Percentiles rank a stretch among this genome's conserved stretches.
phyloP scores from a whole-genome alignment of 2,888 invertebrate genomes.

The Eupithecia subumbrata region DNA sequence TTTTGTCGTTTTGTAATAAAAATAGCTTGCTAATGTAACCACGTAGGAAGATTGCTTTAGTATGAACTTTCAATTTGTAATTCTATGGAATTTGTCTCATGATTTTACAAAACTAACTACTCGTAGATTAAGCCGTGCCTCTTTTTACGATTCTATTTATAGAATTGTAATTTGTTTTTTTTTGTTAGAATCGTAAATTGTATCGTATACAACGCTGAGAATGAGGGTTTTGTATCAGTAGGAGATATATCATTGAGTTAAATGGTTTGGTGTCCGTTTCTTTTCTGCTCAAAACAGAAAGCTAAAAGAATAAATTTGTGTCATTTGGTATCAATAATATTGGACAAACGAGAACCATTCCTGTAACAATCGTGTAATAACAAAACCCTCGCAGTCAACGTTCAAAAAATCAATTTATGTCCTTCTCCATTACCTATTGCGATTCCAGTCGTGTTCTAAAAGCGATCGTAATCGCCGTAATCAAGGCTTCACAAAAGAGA shows the following conservation, averaged over 20 bases:
- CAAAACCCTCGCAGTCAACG: constrained; percentile 1
- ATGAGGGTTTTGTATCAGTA: not conserved
- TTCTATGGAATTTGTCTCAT: not conserved
- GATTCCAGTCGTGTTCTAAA: constrained; percentile 37
- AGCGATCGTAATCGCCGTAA: constrained; percentile 51
- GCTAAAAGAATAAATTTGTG: not conserved
- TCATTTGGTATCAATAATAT: not conserved
- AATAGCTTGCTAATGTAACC: not conserved
- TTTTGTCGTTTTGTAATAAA: not conserved
- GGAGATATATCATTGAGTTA: not conserved
- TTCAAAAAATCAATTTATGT: constrained; percentile 30
- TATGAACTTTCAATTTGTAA: not conserved
- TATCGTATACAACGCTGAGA: not conserved
- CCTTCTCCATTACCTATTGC: constrained; percentile 33
- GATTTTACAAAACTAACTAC: not conserved
- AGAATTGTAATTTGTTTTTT: no score
- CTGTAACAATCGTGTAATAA: not conserved
- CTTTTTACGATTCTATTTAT: no score
- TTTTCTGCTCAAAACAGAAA: not conserved
- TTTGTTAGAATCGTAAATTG: not conserved
- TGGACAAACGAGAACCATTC: not conserved
- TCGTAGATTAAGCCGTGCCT: not conserved
- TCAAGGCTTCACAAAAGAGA: constrained; percentile 51
- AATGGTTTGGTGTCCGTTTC: not conserved
- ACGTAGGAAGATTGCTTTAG: not conserved